Percentiles rank a stretch among this genome's conserved stretches.
These are phyloP conservation scores for Drosophila kanekoi DNA, from an alignment of 2,888 invertebrate species.

Conservation along the genomic window DNA sequence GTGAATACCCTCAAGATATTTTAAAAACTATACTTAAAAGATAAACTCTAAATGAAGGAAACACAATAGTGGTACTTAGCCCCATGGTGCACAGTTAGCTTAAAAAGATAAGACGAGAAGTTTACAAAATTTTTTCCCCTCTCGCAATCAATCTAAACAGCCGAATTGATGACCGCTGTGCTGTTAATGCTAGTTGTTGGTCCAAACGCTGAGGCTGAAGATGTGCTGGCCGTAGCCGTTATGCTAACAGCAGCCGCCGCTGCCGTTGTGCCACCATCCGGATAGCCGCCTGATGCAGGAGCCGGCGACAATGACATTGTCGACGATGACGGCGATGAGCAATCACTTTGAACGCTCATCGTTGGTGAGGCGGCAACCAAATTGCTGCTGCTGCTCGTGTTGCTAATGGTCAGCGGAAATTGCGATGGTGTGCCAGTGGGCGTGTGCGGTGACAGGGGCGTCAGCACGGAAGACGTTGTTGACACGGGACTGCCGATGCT, in stretches of 20 bases:
- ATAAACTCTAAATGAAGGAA: conserved; percentile 58
- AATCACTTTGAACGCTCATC: conserved; percentile 82
- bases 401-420: conserved; percentile 71
- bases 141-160: conserved; percentile 68
- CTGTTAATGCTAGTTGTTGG: conserved; percentile 69
- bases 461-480: conserved; percentile 58
- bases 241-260: conserved; percentile 77
- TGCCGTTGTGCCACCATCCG: conserved; percentile 65
- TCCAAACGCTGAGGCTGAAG: conserved; percentile 79
- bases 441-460: conserved; percentile 82
- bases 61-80: conserved; percentile 66
- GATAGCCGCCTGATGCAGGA: conserved; percentile 73
- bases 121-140: conserved; percentile 34
- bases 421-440: conserved; percentile 74
- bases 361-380: conserved; percentile 79
- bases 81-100: conserved; percentile 58
- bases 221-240: conserved; percentile 81
- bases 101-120: conserved; percentile 40
- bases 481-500: conserved; percentile 55
- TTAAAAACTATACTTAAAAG: conserved; percentile 34
- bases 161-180: conserved; percentile 82
- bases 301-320: conserved; percentile 83
- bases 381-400: conserved; percentile 68
- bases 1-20: conserved; percentile 24
- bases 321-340: conserved; percentile 82